phyloP scores from a whole-genome alignment of 2,797 vertebrate genomes.

The Peromyscus melanophrys region DNA sequence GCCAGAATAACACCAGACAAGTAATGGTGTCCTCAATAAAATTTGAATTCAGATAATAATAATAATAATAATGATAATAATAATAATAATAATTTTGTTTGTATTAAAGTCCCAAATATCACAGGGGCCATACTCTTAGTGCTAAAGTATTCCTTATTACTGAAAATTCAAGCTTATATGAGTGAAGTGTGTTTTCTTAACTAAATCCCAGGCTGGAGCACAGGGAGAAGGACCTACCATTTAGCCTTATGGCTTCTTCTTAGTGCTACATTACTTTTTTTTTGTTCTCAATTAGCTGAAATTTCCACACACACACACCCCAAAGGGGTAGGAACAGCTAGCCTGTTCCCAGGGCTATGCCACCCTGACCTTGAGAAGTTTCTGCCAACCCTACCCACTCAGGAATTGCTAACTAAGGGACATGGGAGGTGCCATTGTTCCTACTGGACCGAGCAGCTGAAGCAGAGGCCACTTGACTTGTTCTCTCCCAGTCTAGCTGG shows the following conservation, averaged over 20 bases:
- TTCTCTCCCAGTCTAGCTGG: not conserved
- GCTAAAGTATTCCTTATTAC: not conserved
- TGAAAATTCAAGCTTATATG: not conserved
- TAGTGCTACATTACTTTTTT: not conserved
- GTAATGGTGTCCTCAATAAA: not conserved
- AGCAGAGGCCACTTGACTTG: not conserved
- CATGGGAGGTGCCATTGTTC: not conserved
- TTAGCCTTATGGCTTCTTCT: slow-evolving; percentile 4
- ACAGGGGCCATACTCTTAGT: not conserved
- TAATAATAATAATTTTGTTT: not conserved
- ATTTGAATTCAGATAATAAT: not conserved
- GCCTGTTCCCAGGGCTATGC: rapidly evolving
- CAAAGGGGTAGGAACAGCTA: not conserved
- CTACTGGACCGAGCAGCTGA: not conserved
- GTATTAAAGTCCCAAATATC: slow-evolving; percentile 22
- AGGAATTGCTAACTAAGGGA: not conserved
- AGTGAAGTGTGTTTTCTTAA: not conserved
- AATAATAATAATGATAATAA: not conserved
- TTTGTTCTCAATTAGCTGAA: not conserved
- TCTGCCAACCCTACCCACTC: not conserved
- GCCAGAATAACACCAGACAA: not conserved
- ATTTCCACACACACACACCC: not conserved
- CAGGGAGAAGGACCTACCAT: not conserved
- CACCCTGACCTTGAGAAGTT: not conserved
- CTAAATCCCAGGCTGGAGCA: not conserved